These are phyloP conservation scores for Chromoteleia sp. DNA, from an alignment of 2,888 invertebrate species.

Conservation along the genomic window DNA sequence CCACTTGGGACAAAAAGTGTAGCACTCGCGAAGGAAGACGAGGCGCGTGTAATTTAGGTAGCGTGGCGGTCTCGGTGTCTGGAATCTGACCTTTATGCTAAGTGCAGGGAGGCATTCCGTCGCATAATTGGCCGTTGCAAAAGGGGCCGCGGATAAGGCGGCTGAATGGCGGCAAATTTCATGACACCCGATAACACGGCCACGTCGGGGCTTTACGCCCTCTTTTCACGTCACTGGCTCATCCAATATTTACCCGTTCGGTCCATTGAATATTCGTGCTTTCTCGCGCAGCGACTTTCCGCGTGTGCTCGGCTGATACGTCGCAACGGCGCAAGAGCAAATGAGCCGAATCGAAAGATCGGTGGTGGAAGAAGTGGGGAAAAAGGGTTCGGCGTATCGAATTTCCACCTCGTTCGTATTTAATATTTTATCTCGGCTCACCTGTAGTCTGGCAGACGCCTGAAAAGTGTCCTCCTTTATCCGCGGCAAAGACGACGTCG, in stretches of 20 bases:
- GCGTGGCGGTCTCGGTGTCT: conserved; percentile 4
- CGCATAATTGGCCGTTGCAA: conserved; percentile 64
- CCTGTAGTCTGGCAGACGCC: conserved; percentile 43
- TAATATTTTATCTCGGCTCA: conserved; percentile 78
- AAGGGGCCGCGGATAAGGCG: conserved; percentile 52
- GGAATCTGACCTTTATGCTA: conserved; percentile 67
- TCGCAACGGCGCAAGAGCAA: conserved; percentile 53
- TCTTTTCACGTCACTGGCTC: conserved; percentile 72
- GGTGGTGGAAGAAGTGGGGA: conserved; percentile 23
- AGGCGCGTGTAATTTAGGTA: conserved; percentile 21
- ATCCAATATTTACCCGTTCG: conserved; percentile 82
- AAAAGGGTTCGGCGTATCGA: conserved; percentile 74
- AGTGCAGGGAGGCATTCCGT: conserved; percentile 65
- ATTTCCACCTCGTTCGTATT: conserved; percentile 79
- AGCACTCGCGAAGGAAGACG: background rate
- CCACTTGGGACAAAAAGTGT: background rate
- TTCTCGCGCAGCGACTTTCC: conserved; percentile 71
- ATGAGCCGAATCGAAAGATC: conserved; percentile 62
- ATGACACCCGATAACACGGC: conserved; percentile 73
- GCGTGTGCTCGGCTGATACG: conserved; percentile 78
- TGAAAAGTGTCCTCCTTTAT: conserved; percentile 60
- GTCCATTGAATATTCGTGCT: conserved; percentile 79
- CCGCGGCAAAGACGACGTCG: conserved; percentile 27
- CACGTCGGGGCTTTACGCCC: conserved; percentile 45
- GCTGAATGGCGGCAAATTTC: conserved; percentile 76